Evolutionary conservation across 2,113 vertebrate species (phyloP).

Genomic region (Chunga burmeisteri): DNA sequence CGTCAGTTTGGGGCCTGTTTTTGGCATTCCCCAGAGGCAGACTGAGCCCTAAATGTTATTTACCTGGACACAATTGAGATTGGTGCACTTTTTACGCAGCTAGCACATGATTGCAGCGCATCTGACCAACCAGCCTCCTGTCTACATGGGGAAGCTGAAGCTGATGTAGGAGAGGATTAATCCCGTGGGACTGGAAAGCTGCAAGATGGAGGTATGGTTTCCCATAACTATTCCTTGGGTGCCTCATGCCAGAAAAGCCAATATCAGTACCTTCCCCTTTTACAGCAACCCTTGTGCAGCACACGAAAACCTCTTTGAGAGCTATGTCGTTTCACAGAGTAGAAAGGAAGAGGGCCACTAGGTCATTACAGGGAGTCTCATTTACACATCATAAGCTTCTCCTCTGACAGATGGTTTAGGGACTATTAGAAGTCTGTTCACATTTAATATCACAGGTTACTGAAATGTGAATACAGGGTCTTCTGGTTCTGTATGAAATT

Average conservation of each 20-base stretch:
- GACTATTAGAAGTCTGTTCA: background rate
- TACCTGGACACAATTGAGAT: background rate
- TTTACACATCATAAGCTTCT: background rate
- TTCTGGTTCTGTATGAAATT: background rate
- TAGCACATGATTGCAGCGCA: background rate
- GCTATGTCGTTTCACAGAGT: rapidly evolving
- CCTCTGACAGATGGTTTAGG: background rate
- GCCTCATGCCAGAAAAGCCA: background rate
- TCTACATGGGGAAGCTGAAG: background rate
- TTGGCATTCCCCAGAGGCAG: background rate
- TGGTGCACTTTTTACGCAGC: background rate
- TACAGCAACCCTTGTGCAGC: background rate
- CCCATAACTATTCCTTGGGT: background rate
- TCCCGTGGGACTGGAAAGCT: background rate
- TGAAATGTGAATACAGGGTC: background rate
- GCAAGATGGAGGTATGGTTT: background rate
- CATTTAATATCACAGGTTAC: background rate
- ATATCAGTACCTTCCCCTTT: background rate
- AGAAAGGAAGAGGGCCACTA: background rate
- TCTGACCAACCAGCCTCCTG: background rate
- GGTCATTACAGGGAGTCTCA: background rate
- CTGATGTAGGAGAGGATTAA: background rate
- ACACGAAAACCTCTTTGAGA: background rate
- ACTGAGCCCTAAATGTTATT: background rate
- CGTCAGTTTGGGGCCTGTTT: background rate